These are phyloP conservation scores for Podargus strigoides DNA, from an alignment of 2,797 vertebrate genomes.

Conservation along the genomic window DNA sequence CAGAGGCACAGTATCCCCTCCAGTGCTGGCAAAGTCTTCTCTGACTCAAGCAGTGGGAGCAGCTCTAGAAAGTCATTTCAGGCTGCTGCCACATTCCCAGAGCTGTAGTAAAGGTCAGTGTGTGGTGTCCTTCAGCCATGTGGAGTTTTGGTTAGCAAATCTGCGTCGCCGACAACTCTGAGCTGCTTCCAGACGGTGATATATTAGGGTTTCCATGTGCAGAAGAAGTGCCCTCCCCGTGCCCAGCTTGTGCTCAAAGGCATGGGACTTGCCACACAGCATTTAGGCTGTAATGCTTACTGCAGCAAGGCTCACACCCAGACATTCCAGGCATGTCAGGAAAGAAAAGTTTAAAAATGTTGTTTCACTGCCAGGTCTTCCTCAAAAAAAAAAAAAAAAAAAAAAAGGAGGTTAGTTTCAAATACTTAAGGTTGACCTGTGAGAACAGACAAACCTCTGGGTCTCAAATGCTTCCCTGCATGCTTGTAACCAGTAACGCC, in stretches of 20 bases:
- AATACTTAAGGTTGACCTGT: background rate
- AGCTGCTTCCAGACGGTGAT: background rate
- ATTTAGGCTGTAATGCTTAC: background rate
- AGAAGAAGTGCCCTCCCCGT: background rate
- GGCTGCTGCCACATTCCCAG: background rate
- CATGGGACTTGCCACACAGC: background rate
- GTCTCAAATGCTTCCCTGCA: background rate
- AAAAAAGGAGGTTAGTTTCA: background rate
- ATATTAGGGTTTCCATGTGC: background rate
- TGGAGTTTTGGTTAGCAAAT: conserved; percentile 1
- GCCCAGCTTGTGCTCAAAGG: background rate
- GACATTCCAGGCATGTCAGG: background rate
- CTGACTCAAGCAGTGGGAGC: background rate
- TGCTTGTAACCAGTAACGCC: background rate
- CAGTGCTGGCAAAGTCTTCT: background rate
- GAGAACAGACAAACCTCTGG: background rate
- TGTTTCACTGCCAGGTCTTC: background rate
- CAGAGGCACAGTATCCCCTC: background rate
- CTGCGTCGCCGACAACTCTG: background rate
- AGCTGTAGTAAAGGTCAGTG: conserved; percentile 28
- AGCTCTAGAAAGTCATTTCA: background rate
- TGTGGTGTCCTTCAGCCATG: background rate
- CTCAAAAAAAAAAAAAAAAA: background rate
- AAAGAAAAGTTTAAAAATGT: background rate
- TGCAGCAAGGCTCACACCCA: background rate